These are phyloP conservation scores for Ganaspis sp. DNA, from an alignment of 1,140 invertebrate genomes.

Conservation along the genomic window DNA sequence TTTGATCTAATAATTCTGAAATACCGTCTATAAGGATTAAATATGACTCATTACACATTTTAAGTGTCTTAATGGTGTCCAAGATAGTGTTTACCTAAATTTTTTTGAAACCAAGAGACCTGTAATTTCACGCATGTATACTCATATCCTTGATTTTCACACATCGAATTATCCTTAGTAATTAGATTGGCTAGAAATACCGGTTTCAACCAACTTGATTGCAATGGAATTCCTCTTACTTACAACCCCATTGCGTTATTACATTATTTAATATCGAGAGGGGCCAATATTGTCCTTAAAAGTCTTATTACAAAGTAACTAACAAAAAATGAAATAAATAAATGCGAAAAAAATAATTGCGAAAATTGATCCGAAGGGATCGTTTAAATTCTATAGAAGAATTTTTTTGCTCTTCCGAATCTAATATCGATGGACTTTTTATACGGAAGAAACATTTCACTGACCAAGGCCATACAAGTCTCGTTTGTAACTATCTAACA, in stretches of 20 bases:
- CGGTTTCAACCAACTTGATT: neutral
- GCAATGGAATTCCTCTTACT: conserved; percentile 4
- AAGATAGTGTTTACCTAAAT: conserved; percentile 29
- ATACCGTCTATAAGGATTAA: neutral
- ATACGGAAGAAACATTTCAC: conserved; percentile 16
- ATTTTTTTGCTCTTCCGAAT: neutral
- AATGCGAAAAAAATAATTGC: neutral
- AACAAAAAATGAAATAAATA: neutral
- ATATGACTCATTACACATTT: conserved; percentile 11
- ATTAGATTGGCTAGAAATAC: conserved; percentile 29
- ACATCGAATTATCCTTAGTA: conserved; percentile 8
- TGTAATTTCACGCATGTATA: conserved; percentile 39
- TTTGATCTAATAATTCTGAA: neutral
- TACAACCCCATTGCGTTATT: conserved; percentile 15
- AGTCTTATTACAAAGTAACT: neutral
- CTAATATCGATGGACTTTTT: neutral
- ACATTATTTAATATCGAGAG: neutral
- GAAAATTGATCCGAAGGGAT: neutral
- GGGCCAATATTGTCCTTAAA: conserved; percentile 2
- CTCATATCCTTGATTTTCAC: conserved; percentile 40
- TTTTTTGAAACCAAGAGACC: conserved; percentile 34
- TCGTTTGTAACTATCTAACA: neutral
- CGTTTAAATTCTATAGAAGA: neutral
- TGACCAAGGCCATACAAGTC: neutral
- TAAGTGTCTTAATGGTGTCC: conserved; percentile 34